Base-by-base conservation (phyloP, 2,113 vertebrate species). In the Sebastes schlegelii region DNA sequence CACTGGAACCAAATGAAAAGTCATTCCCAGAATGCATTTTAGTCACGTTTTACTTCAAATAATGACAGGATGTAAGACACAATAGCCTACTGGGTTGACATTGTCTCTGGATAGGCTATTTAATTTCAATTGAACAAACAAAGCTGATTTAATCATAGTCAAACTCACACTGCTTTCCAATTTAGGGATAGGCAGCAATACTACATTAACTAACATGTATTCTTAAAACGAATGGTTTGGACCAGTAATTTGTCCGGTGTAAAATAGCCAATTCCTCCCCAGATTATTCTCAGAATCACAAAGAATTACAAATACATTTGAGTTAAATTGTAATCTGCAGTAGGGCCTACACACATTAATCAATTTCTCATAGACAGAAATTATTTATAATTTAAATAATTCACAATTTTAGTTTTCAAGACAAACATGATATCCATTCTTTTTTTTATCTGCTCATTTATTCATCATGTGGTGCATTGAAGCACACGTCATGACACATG, bases 381-480 rank as follows among this genome's bases (percentile, higher is more conserved):
- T 34, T 26, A 60, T 34, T 34, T 34, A 34, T 34, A 34, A 34
- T 34, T 34, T 34, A 34, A 34, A 34, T 34, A 34, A 34, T 34
- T 34, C 34, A 34, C 4, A 34, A 34, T 34, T 34, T 34, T 34
- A 4, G 34, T 34, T 34, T 34, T 34, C 34, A 34, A 34, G 34
- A 34, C 34, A 34, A 34, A 4, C 34, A 34, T 34, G 4, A 34
- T 34, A 4, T 34, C 34, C 34, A 19, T 74, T 46, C 5, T 17
- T 75, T 62, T 61, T 1, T 62, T 8, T 62, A 69, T 48, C 17
- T 65, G 19, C 48, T 45, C 48, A 70, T 55, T 72, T n/a, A n/a
- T 43, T 70, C 10, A n/a, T 48, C n/a, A 11, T 11, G 10, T 17
- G 51, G 51, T 48, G 48, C 17, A 48, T 7, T 49, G 21, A 46